Conservation (phyloP, 2,113 vertebrate genomes). For the Panthera leo region DNA sequence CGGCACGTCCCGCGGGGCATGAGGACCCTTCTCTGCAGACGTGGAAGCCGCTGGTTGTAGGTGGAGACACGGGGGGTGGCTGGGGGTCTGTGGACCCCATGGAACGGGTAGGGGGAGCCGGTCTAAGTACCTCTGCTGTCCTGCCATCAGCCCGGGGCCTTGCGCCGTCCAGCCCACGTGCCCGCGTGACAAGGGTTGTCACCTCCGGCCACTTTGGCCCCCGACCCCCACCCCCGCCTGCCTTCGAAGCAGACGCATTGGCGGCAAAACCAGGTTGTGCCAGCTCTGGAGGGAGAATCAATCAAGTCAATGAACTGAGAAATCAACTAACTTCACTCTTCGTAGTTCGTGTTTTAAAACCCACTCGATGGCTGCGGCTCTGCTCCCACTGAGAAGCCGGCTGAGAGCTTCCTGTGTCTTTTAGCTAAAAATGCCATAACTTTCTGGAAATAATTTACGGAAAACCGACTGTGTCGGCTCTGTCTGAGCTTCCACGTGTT, state of each 20-base stretch:
- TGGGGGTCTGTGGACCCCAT: not conserved
- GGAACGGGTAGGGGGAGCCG: not conserved
- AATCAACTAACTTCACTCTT: constrained; percentile 29
- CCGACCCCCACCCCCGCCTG: not conserved
- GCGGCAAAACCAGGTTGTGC: not conserved
- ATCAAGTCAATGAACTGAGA: not conserved
- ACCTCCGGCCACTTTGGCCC: accelerated
- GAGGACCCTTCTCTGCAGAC: not conserved
- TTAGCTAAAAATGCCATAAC: not conserved
- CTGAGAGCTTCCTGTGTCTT: not conserved
- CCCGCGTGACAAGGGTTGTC: not conserved
- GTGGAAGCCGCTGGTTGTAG: not conserved
- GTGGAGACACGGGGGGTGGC: not conserved
- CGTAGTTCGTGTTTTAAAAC: not conserved
- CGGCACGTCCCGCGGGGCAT: accelerated
- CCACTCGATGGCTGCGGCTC: not conserved
- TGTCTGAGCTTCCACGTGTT: not conserved
- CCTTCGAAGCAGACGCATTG: not conserved
- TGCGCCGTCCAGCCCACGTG: accelerated
- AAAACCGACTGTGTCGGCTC: not conserved
- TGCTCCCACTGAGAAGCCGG: not conserved
- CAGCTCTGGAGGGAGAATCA: not conserved
- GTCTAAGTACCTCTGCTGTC: not conserved
- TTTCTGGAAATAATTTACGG: not conserved
- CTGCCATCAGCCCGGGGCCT: too few relatives aligned